Conservation (phyloP, 2,113 vertebrate species). For the Poeciliopsis occidentalis region DNA sequence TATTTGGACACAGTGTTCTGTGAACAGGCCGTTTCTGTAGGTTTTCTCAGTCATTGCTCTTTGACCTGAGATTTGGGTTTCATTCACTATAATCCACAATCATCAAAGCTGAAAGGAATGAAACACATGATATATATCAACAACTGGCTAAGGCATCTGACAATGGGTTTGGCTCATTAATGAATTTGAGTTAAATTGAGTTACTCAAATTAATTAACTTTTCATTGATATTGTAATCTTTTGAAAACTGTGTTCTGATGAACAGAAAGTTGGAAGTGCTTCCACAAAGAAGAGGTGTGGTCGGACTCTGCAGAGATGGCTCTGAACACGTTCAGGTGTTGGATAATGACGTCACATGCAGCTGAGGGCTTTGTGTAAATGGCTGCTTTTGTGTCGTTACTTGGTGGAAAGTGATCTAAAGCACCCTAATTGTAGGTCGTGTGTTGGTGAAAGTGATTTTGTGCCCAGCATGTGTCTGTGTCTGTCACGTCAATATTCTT, state of each 20-base stretch:
- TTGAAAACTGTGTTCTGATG: background rate
- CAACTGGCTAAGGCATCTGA: background rate
- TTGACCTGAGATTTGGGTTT: too few species aligned
- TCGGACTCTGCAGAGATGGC: background rate
- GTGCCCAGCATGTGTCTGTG: constrained; percentile 43
- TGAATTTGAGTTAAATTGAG: background rate
- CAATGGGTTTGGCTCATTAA: too few species aligned
- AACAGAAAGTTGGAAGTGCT: background rate
- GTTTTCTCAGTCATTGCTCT: too few species aligned
- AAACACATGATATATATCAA: too few species aligned
- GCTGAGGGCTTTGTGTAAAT: background rate
- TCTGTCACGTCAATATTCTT: constrained; percentile 64
- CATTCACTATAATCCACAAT: too few species aligned
- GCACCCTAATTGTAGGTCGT: constrained; percentile 60
- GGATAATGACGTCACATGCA: background rate
- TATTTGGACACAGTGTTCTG: too few species aligned
- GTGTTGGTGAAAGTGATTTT: constrained; percentile 61
- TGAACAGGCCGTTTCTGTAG: too few species aligned
- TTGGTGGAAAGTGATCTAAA: constrained; percentile 63
- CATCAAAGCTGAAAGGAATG: too few species aligned
- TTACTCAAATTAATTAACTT: background rate
- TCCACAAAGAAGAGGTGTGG: background rate
- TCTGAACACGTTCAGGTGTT: background rate
- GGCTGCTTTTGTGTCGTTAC: background rate
- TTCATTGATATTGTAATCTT: background rate